A percentile compares a stretch with the other conserved stretches of the same genome.
phyloP scores from a whole-genome alignment of 1,140 invertebrate genomes.

The Drosophila nikananu region DNA sequence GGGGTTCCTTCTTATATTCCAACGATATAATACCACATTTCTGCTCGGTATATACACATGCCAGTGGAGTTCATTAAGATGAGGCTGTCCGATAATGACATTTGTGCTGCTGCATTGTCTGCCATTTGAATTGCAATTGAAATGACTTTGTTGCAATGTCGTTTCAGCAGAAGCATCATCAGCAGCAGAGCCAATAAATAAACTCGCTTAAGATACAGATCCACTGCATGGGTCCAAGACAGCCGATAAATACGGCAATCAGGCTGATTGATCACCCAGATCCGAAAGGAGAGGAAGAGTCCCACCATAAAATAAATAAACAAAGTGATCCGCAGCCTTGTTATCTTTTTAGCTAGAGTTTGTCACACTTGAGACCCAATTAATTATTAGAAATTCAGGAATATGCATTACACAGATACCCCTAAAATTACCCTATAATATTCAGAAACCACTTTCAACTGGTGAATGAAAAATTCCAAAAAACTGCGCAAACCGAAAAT shows the following conservation, averaged over 20 bases:
- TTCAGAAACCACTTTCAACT: background rate
- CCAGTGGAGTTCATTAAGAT: slow-evolving; percentile 48
- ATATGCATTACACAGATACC: background rate
- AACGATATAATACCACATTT: background rate
- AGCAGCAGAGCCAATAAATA: slow-evolving; percentile 39
- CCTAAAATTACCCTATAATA: background rate
- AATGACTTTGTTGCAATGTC: slow-evolving; percentile 83
- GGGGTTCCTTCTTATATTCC: too few relatives aligned
- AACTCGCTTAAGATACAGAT: slow-evolving; percentile 37
- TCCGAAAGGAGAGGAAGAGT: background rate
- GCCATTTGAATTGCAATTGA: slow-evolving; percentile 75
- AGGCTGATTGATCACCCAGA: slow-evolving; percentile 24
- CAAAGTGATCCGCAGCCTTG: background rate
- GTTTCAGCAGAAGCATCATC: slow-evolving; percentile 14
- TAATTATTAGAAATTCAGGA: background rate
- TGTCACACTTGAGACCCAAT: background rate
- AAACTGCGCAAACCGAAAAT: slow-evolving; percentile 10
- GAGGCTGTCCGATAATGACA: slow-evolving; percentile 62
- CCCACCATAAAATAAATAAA: slow-evolving; percentile 5
- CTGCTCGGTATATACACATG: background rate
- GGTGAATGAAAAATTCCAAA: slow-evolving; percentile 28
- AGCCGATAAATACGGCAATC: slow-evolving; percentile 36
- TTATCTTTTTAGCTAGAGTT: slow-evolving; percentile 1
- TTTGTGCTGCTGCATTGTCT: slow-evolving; percentile 44
- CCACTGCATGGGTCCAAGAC: slow-evolving; percentile 3